Conservation (phyloP, 1,140 invertebrate species). For the Trialeurodes vaporariorum region DNA sequence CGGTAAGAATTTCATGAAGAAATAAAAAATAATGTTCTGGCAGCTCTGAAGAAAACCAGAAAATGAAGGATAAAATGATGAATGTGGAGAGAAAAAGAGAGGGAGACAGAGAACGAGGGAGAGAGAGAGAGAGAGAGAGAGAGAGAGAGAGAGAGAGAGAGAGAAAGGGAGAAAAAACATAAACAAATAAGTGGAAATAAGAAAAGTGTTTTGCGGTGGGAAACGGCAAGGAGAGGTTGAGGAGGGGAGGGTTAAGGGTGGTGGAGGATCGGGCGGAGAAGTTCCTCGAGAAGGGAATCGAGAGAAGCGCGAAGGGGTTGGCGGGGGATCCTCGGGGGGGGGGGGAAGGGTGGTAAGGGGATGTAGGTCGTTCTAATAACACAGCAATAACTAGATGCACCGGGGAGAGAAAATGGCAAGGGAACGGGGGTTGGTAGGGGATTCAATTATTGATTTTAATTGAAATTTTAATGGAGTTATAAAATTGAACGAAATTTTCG, state of each 20-base stretch:
- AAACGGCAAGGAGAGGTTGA: background rate
- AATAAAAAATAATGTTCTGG: conserved; percentile 1
- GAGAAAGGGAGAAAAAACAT: background rate
- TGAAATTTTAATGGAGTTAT: conserved; percentile 1
- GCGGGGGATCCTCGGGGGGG: no score
- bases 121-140: background rate
- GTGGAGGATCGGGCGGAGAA: no score
- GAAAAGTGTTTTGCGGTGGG: background rate
- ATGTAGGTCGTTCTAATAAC: background rate
- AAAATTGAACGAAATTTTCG: background rate
- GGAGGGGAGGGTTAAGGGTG: background rate
- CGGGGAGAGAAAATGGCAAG: no score
- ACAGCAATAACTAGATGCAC: background rate
- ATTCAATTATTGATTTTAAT: conserved; percentile 1
- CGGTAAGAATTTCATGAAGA: background rate
- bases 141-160: background rate
- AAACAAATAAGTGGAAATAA: background rate
- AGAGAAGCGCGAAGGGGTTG: background rate
- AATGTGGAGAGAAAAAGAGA: background rate
- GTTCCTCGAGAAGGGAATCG: background rate
- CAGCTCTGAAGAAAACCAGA: background rate
- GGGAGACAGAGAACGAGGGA: background rate
- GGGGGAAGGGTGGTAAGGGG: background rate
- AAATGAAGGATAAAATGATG: background rate
- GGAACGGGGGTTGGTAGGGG: background rate